These are phyloP conservation scores for Patagioenas fasciata DNA, from an alignment of 2,113 vertebrate species.

Conservation along the genomic window DNA sequence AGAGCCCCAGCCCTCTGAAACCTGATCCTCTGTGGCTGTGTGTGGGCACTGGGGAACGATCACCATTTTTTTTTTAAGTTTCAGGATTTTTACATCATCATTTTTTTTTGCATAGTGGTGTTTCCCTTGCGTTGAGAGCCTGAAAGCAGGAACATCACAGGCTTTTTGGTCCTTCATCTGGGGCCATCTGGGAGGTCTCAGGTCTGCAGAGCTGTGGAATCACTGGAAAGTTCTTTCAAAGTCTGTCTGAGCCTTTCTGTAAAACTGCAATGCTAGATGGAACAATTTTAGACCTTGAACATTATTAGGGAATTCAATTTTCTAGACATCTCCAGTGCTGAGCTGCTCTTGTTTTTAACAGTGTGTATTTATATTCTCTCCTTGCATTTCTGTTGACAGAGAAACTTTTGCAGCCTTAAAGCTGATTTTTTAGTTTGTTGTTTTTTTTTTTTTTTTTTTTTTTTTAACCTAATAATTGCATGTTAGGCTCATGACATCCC, in stretches of 20 bases:
- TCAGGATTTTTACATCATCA: not conserved
- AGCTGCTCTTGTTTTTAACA: not conserved
- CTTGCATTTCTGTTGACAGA: not conserved
- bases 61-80: not conserved
- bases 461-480: not conserved
- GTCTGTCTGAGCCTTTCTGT: not conserved
- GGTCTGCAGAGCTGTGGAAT: not conserved
- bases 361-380: not conserved
- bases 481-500: not conserved
- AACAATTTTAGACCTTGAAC: not conserved
- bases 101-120: not conserved
- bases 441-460: too few relatives aligned
- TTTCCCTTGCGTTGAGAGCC: not conserved
- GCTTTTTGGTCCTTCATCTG: not conserved
- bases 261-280: not conserved
- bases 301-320: not conserved
- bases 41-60: fast-evolving
- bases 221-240: not conserved
- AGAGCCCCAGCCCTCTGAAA: not conserved
- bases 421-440: too few relatives aligned
- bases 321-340: not conserved
- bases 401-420: not conserved
- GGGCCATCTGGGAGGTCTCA: not conserved
- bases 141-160: not conserved
- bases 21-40: too few relatives aligned